These are phyloP conservation scores for Geotrupes spiniger DNA, from an alignment of 2,888 invertebrate genomes.

Conservation along the genomic window DNA sequence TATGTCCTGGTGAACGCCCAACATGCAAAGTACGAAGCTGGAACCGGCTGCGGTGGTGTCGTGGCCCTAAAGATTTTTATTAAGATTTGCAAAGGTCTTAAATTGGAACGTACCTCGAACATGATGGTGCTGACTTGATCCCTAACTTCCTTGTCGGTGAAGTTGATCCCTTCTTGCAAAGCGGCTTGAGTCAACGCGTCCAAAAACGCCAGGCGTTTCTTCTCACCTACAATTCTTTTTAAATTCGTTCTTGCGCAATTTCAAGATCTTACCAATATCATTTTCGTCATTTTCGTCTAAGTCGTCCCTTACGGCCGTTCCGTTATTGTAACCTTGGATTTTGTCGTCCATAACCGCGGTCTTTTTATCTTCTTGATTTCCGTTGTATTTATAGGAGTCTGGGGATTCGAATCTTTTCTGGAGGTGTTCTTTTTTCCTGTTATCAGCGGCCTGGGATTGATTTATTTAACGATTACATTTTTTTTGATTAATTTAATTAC, in stretches of 20 bases:
- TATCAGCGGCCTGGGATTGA: conserved; percentile 61
- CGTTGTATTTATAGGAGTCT: conserved; percentile 7
- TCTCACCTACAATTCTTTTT: conserved; percentile 60
- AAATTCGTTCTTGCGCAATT: too few species aligned
- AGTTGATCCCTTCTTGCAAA: conserved; percentile 63
- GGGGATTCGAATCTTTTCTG: conserved; percentile 48
- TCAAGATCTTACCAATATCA: conserved; percentile 63
- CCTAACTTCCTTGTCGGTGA: conserved; percentile 75
- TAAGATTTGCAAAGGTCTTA: conserved; percentile 12
- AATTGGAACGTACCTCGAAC: conserved; percentile 67
- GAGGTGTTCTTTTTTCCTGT: conserved; percentile 73
- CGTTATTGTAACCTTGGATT: conserved; percentile 27
- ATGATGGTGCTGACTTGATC: conserved; percentile 84
- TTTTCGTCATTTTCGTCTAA: conserved; percentile 72
- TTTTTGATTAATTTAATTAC: conserved; percentile 35
- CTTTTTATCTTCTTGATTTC: conserved; percentile 7
- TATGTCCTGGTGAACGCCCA: conserved; percentile 71
- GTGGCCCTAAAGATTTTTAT: conserved; percentile 57
- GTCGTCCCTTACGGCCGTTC: conserved; percentile 70
- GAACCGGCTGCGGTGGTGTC: conserved; percentile 81
- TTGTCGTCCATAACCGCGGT: conserved; percentile 6
- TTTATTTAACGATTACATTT: background rate
- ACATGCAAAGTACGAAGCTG: conserved; percentile 75
- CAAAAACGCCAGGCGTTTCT: conserved; percentile 81
- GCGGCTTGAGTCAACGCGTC: conserved; percentile 80